Evolutionary conservation across 1,140 invertebrate genomes (phyloP).

Genomic region (Drosophila burlai): DNA sequence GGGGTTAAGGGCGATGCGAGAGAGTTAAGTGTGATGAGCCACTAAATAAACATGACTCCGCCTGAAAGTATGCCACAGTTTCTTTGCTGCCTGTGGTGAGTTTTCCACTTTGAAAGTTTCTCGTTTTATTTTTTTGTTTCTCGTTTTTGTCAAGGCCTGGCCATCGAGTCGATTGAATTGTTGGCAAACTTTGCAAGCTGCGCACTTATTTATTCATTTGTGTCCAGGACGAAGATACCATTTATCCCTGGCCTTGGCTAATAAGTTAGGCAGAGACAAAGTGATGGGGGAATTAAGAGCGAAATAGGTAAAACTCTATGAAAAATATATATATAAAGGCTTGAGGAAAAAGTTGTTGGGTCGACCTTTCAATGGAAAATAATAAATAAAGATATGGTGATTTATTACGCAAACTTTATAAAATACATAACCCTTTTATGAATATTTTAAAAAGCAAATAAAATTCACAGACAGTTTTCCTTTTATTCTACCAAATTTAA

Average conservation of each 20-base stretch:
- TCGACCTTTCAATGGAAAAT: background rate
- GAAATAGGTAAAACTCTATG: background rate
- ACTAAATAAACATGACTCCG: slow-evolving; percentile 11
- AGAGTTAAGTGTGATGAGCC: slow-evolving; percentile 9
- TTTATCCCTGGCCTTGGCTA: slow-evolving; percentile 16
- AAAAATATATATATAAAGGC: too few species aligned
- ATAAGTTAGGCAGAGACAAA: slow-evolving; percentile 46
- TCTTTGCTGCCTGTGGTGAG: slow-evolving; percentile 22
- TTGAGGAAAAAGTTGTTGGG: background rate
- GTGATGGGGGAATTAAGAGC: background rate
- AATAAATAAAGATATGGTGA: background rate
- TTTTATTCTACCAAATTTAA: background rate
- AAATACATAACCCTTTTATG: background rate
- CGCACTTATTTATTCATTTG: slow-evolving; percentile 48
- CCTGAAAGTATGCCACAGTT: slow-evolving; percentile 67
- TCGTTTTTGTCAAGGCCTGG: background rate
- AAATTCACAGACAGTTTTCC: too few species aligned
- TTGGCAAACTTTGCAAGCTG: slow-evolving; percentile 27
- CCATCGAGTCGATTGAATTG: slow-evolving; percentile 39
- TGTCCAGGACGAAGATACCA: slow-evolving; percentile 13
- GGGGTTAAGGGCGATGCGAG: slow-evolving; percentile 5
- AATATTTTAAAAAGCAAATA: background rate
- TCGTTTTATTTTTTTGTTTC: background rate
- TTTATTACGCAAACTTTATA: background rate
- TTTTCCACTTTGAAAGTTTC: slow-evolving; percentile 33